These are phyloP conservation scores for Chaetodon trifasciatus DNA, from an alignment of 2,797 vertebrate species.

Conservation along the genomic window DNA sequence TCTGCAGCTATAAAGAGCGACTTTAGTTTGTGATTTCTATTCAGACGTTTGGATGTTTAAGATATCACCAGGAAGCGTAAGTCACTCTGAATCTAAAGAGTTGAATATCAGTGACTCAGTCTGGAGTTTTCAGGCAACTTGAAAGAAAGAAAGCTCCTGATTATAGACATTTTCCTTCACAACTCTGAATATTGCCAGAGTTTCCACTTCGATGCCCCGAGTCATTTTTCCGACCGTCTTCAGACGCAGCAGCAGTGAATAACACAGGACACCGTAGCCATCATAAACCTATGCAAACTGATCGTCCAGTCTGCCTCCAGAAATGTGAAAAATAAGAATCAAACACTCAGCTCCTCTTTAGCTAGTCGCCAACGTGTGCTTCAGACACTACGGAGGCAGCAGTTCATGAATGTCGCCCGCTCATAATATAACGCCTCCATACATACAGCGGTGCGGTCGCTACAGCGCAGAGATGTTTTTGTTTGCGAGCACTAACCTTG, in stretches of 20 bases:
- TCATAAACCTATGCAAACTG: slow-evolving; percentile 83
- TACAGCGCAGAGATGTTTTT: slow-evolving; percentile 28
- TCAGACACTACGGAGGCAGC: slow-evolving; percentile 39
- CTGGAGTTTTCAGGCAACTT: neutral
- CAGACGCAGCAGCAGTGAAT: slow-evolving; percentile 1
- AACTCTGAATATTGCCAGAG: neutral
- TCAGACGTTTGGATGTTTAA: neutral
- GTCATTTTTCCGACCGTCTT: neutral
- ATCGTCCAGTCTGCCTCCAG: slow-evolving; percentile 58
- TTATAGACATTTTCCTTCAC: neutral
- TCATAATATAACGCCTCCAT: slow-evolving; percentile 26
- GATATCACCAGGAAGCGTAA: neutral
- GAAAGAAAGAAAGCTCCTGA: slow-evolving; percentile 7
- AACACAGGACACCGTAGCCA: slow-evolving; percentile 37
- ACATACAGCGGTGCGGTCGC: slow-evolving; percentile 4
- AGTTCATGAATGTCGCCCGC: slow-evolving; percentile 44
- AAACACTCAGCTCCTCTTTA: slow-evolving; percentile 43
- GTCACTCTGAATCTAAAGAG: neutral
- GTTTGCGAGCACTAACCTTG: slow-evolving; percentile 60
- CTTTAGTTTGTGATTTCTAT: neutral
- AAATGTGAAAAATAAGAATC: slow-evolving; percentile 68
- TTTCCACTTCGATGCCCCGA: slow-evolving; percentile 16
- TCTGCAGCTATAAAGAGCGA: neutral
- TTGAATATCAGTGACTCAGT: neutral
- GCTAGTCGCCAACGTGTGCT: slow-evolving; percentile 32